Conservation (phyloP, 2,888 invertebrate genomes). For the Zaprionus lineosus region DNA sequence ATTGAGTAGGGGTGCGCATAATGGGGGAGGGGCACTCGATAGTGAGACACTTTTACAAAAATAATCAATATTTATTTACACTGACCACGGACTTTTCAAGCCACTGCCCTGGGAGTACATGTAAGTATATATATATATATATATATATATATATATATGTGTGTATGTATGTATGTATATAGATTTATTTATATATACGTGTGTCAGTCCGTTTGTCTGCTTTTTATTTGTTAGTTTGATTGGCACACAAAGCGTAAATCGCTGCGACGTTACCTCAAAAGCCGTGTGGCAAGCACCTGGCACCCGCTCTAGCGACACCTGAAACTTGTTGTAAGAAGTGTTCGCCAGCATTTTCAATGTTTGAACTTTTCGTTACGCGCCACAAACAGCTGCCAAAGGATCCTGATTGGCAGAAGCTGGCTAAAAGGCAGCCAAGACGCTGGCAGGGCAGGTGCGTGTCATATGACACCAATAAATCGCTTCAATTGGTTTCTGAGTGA, state of each 20-base stretch:
- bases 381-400: slow-evolving; percentile 25
- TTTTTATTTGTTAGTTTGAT: slow-evolving; percentile 60
- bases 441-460: slow-evolving; percentile 56
- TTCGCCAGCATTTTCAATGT: slow-evolving; percentile 66
- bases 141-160: not conserved
- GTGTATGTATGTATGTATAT: not conserved
- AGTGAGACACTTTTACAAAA: slow-evolving; percentile 36
- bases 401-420: slow-evolving; percentile 39
- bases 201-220: slow-evolving; percentile 17
- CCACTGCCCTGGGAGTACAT: not conserved
- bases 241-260: slow-evolving; percentile 63
- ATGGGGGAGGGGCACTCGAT: no score
- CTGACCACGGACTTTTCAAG: slow-evolving; percentile 61
- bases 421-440: not conserved
- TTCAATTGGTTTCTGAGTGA: slow-evolving; percentile 77
- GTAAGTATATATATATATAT: not conserved
- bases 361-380: slow-evolving; percentile 71
- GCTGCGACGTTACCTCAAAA: slow-evolving; percentile 25
- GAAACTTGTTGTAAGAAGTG: slow-evolving; percentile 58
- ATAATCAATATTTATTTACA: slow-evolving; percentile 72
- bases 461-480: slow-evolving; percentile 78
- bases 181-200: no score
- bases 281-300: not conserved
- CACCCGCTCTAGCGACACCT: slow-evolving; percentile 51
- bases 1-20: slow-evolving; percentile 7